Evolutionary conservation across 1,140 invertebrate genomes (phyloP), one percentile per base, ranked within the genome.

Genomic region (Papilio helenus): DNA sequence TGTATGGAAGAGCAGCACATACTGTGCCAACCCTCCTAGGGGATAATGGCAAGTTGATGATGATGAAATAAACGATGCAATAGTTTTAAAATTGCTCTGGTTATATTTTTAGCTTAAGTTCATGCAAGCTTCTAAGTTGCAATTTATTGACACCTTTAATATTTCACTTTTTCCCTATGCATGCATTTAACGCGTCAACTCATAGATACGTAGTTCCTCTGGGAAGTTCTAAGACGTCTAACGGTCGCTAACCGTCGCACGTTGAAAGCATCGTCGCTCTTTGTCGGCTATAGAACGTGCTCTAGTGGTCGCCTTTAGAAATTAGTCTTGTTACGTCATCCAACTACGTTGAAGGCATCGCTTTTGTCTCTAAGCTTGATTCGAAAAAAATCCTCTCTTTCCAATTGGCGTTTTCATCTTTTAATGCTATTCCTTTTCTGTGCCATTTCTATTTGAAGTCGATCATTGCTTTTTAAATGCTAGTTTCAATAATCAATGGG

Each of bases 201-300:
- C 9, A 39, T 39, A 39, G 34, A 77, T 55, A 20, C 29, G 29
- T 20, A 76, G 29, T 77, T 29, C 51, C 42, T 65, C 18, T 49
- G 18, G 55, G 55, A 61, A 61, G 58, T 26, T 51, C 18, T 39
- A 34, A 34, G 51, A 77, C 34, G 55, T 20, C 51, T 77, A 61
- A 77, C 44, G 72, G 72, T 49, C 44, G 72, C 76, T 77, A 77
- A 77, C 76, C 29, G 55, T 39, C 26, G 23, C 20, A 76, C 29
- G 51, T 61, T 76, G 23, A 76, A 76, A 76, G 49, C 74, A 81
- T 83, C 55, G 18, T 79, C 71, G 79, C 58, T 77, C 74, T 83
- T 82, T 82, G 79, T 79, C 81, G 78, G 51, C 79, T 72, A 80
- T 68, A 71, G 83, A 82, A 87, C 86, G 86, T 87, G 86, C 84